Evolutionary conservation across 1,140 invertebrate genomes (phyloP), one percentile per base, ranked within the genome.

Genomic region (Acromyrmex heyeri): DNA sequence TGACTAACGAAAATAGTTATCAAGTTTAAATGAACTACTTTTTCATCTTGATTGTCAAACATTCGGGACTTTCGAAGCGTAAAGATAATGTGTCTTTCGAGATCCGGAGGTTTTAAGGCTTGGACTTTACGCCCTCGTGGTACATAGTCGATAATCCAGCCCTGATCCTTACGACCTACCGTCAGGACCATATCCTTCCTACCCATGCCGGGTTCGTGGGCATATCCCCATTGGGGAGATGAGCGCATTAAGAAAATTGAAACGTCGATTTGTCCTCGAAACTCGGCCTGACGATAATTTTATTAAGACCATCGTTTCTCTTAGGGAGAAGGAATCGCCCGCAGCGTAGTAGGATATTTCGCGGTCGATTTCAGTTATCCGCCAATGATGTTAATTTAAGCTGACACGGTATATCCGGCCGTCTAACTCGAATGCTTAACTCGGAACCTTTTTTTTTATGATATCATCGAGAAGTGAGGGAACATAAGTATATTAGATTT

Each of bases 211-310:
- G 65, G 57, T 82, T 67, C 82, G 34, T 57, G 69, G 64, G 79
- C 67, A 90, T 86, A 87, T 86, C 90, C 79, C 88, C 88, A 89
- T 82, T 86, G 88, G 89, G 86, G 89, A 90, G 88, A 90, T 85
- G 90, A 91, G 88, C 88, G 94, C 95, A 95, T 95, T 95, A 95
- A 94, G 93, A 94, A 95, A 95, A 95, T 95, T 95, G 94, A 95
- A 95, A 95, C 94, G 94, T 95, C 94, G 95, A 95, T 95, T 95
- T 95, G 95, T 95, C 93, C 93, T 87, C 91, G 90, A 90, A 92
- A 94, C 90, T 92, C 90, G 85, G 86, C 87, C 91, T 91, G 79
- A 92, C 86, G 92, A 92, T 95, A 95, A 95, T 95, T 94, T 89
- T 89, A 92, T 95, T 95, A 95, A 92, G 91, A 88, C 62, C 86